Base-by-base conservation (phyloP, 1,140 invertebrate species). In the Eufriesea mexicana region DNA sequence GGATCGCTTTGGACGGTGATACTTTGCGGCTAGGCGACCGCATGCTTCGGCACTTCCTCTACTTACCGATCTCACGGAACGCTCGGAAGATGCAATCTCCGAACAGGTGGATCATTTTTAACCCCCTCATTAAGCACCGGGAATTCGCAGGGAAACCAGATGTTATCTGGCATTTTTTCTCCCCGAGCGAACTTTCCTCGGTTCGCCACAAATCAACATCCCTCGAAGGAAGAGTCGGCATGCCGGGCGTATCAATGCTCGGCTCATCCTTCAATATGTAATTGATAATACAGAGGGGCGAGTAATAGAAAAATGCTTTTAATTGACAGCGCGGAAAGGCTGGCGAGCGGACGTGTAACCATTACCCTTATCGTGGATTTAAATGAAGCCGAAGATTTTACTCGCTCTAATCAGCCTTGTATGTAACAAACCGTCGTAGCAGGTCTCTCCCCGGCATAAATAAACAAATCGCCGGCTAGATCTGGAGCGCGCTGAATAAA, bases 301-400 rank as follows among this genome's bases (percentile, higher is more conserved):
- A 55, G 66, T 25, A 20, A 35, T 35, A 9, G 8, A 42, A 57
- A 61, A 61, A 74, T n/a, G 20, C 42, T 18, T 74, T 81, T 74
- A 66, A 74, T 74, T 66, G 59, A 54, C 51, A 72, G 62, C 0
- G 8, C 23, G 28, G 70, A 57, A n/a, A 35, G 9, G 12, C 9
- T 45, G 28, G 28, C 9, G 42, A 64, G 49, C 35, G 35, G 35
- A 71, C 70, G 71, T 23, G 49, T 28, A 45, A 66, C 28, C 59
- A 74, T 81, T 66, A 81, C 28, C 18, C 61, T 66, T 61, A 61
- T 54, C 70, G 28, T 18, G n/a, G 51, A 66, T 25, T 64, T 47
- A 61, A 61, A 79, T 47, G 66, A n/a, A 49, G 55, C 12, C n/a
- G 45, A 12, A 49, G 55, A 71, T 28, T 75, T 55, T 28, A 10